Conservation (phyloP, 2,797 vertebrate species). For the Natrix natrix region DNA sequence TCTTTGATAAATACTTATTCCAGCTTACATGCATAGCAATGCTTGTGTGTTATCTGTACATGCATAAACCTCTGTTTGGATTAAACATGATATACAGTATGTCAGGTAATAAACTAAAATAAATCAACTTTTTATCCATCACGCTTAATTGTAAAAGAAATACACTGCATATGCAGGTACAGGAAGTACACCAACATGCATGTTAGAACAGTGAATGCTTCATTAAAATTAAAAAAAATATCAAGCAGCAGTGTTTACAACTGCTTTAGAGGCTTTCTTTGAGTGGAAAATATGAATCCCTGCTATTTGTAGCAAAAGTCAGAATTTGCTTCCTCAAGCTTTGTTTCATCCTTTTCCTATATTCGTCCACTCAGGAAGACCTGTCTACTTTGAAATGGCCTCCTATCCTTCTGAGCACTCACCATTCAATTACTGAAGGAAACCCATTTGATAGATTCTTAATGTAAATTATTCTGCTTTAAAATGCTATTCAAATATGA, state of each 20-base stretch:
- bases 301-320: neutral
- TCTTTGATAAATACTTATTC: neutral
- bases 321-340: neutral
- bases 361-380: neutral
- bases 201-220: neutral
- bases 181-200: neutral
- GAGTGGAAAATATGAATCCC: neutral
- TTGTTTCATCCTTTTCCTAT: neutral
- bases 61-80: neutral
- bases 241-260: neutral
- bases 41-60: neutral
- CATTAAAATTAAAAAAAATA: neutral
- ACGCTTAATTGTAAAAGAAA: neutral
- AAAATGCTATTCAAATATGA: neutral
- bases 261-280: neutral
- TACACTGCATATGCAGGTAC: neutral
- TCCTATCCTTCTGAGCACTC: neutral
- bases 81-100: neutral
- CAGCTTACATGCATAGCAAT: neutral
- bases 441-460: neutral
- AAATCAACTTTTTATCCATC: neutral
- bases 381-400: neutral
- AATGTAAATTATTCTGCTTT: neutral
- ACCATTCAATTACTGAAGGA: neutral
- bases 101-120: neutral